phyloP scores from a whole-genome alignment of 1,140 invertebrate species.

The Eurosta solidaginis region DNA sequence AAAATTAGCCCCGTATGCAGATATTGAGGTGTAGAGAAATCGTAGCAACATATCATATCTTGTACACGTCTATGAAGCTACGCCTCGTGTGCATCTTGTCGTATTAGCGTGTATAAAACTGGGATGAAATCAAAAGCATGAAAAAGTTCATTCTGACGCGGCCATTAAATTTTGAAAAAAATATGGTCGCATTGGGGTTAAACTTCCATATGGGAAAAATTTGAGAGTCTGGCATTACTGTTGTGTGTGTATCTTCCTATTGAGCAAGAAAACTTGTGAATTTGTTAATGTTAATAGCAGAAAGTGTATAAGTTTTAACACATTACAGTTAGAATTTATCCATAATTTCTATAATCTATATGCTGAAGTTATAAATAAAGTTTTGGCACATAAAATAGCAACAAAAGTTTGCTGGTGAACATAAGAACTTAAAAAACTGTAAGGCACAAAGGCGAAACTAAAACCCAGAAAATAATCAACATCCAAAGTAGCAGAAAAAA shows the following conservation, averaged over 20 bases:
- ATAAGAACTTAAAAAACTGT: background rate
- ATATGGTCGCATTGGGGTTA: background rate
- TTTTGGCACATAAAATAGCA: background rate
- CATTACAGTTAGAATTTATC: background rate
- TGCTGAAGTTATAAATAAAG: background rate
- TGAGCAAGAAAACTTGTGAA: background rate
- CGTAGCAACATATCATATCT: too few relatives aligned
- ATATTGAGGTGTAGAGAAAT: too few relatives aligned
- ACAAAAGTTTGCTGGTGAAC: background rate
- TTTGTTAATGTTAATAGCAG: background rate
- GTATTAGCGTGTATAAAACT: too few relatives aligned
- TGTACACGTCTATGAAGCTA: too few relatives aligned
- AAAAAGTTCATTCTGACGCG: too few relatives aligned
- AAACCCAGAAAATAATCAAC: conserved; percentile 2
- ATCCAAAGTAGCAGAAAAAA: background rate
- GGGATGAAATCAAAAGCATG: too few relatives aligned
- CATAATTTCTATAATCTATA: background rate
- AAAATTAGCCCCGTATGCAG: too few relatives aligned
- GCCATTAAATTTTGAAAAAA: too few relatives aligned
- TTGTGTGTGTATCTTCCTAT: conserved; percentile 21
- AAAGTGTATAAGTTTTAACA: background rate
- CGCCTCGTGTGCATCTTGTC: too few relatives aligned
- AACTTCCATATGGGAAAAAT: background rate
- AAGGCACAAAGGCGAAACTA: background rate
- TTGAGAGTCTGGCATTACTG: background rate